A percentile compares a stretch with the other conserved stretches of the same genome.
Evolutionary conservation across 2,113 vertebrate species (phyloP).

Genomic region (Pseudolaguvia tuberculata): DNA sequence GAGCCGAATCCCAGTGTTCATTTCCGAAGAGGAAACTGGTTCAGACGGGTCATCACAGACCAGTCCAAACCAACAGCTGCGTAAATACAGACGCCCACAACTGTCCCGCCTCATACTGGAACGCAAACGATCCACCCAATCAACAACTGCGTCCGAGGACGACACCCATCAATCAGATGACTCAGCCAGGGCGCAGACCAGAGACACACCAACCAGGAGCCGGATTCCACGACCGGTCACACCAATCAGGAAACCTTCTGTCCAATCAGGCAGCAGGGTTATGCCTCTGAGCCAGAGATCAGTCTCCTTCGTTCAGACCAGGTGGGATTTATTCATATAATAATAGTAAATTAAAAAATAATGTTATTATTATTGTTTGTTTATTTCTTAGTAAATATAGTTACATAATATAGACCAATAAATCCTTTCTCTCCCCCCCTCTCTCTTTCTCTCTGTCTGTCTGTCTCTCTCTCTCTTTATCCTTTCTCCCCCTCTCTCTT

Average conservation of each 20-base stretch:
- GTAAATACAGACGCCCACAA: slow-evolving; percentile 64
- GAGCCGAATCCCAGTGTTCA: slow-evolving; percentile 79
- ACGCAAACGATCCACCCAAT: slow-evolving; percentile 75
- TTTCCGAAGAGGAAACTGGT: slow-evolving; percentile 81
- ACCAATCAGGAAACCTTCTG: slow-evolving; percentile 54
- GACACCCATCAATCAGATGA: slow-evolving; percentile 76
- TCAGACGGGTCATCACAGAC: slow-evolving; percentile 75
- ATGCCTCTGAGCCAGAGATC: slow-evolving; percentile 46
- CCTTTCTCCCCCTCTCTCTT: too few relatives aligned
- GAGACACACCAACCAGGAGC: slow-evolving; percentile 65
- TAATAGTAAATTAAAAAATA: too few relatives aligned
- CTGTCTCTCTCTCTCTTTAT: too few relatives aligned
- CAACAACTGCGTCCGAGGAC: slow-evolving; percentile 78
- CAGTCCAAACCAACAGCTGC: slow-evolving; percentile 58
- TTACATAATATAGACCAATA: neutral
- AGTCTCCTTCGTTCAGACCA: slow-evolving; percentile 61
- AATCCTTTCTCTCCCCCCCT: too few relatives aligned
- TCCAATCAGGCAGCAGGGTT: fast-evolving
- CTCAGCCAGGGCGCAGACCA: slow-evolving; percentile 49
- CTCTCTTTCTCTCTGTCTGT: too few relatives aligned
- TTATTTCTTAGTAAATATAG: neutral
- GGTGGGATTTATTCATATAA: slow-evolving; percentile 58
- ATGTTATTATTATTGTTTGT: neutral
- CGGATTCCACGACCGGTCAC: slow-evolving; percentile 77
- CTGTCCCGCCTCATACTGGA: slow-evolving; percentile 79